Conservation (phyloP, 2,797 vertebrate species). For the Heliangelus exortis region DNA sequence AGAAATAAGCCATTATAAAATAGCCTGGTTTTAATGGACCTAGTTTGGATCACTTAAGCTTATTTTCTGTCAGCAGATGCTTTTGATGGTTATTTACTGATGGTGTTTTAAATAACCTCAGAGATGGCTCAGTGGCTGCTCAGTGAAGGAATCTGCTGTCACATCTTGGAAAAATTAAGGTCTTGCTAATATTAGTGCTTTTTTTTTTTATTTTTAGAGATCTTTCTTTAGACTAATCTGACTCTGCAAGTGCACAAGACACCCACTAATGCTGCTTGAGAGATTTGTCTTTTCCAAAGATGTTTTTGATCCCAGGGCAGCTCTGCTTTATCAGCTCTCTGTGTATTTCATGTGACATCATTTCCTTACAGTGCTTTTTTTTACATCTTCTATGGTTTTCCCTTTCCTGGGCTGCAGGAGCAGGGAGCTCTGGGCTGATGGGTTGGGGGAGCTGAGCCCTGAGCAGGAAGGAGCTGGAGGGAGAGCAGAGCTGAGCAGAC, state of each 20-base stretch:
- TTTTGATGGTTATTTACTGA: not conserved
- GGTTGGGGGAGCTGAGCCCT: not conserved
- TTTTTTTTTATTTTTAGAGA: not conserved
- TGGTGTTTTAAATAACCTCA: not conserved
- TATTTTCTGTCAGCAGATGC: not conserved
- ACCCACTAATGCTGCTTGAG: not conserved
- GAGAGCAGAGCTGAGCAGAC: not conserved
- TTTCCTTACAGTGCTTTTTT: accelerated
- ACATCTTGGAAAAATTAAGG: not conserved
- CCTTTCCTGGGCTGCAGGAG: not conserved
- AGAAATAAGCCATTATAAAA: not conserved
- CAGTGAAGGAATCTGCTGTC: not conserved
- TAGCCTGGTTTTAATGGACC: not conserved
- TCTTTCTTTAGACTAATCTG: not conserved
- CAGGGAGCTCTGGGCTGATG: not conserved
- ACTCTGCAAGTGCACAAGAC: not conserved
- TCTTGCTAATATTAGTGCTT: not conserved
- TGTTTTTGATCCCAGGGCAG: not conserved
- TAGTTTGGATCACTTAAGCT: not conserved
- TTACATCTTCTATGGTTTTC: not conserved
- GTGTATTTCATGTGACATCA: accelerated
- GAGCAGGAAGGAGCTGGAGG: no score
- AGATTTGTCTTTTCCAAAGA: no score
- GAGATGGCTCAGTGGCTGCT: not conserved
- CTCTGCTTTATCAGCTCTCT: not conserved